These are phyloP conservation scores for Trichogramma pretiosum DNA, from an alignment of 1,140 invertebrate species.

Conservation along the genomic window DNA sequence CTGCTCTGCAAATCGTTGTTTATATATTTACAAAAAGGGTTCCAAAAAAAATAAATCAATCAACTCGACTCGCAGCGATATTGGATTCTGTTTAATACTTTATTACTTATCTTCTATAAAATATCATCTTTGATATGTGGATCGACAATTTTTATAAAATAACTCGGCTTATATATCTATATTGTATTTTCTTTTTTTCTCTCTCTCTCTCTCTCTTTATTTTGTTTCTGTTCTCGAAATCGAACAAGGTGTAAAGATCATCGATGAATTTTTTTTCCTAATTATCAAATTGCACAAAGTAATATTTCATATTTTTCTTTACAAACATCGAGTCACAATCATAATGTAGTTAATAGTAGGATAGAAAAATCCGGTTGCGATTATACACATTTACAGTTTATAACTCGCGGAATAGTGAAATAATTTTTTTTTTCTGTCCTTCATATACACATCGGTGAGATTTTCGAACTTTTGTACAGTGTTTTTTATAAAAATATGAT, in stretches of 20 bases:
- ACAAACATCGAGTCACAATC: not conserved
- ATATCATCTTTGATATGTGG: slow-evolving; percentile 36
- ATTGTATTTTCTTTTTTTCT: not conserved
- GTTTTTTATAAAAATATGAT: no score
- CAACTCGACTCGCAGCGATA: no score
- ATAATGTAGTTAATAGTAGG: no score
- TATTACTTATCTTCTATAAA: slow-evolving; percentile 33
- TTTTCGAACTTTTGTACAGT: no score
- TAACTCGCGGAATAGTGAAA: no score
- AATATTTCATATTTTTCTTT: not conserved
- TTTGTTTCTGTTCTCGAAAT: not conserved
- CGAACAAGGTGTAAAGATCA: not conserved
- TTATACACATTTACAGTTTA: no score
- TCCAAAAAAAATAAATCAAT: no score
- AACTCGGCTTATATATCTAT: no score
- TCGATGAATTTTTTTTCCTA: not conserved
- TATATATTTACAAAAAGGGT: slow-evolving; percentile 16
- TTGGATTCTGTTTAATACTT: slow-evolving; percentile 27
- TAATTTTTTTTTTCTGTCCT: no score
- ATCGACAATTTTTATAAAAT: slow-evolving; percentile 34
- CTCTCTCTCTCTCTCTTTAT: not conserved
- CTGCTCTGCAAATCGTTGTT: not conserved
- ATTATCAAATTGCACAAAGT: no score
- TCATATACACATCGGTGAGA: no score
- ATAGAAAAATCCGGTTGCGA: not conserved